Evolutionary conservation across 2,888 invertebrate species (phyloP), one percentile per base, ranked within the genome.

Genomic region (Psococerastis gibbosa): DNA sequence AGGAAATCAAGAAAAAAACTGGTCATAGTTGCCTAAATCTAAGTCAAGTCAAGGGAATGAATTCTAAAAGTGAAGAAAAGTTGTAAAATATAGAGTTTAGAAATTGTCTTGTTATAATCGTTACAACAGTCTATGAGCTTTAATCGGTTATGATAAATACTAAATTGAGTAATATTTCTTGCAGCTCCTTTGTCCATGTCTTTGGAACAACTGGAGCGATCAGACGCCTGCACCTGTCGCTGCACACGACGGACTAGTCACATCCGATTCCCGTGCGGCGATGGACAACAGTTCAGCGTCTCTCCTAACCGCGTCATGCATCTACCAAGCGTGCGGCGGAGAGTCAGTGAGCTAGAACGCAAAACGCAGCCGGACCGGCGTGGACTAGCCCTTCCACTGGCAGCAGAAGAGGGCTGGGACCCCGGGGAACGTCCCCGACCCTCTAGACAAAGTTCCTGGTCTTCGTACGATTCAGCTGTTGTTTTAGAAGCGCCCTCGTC

Each of bases 301-400:
- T 87, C 88, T 35, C 88, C 85, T 53, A 88, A 88, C 62, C 82
- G 85, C 67, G 84, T 87, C 54, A 75, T 87, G 49, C 77, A 85
- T 54, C 67, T 88, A 50, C 79, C 81, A 51, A 20, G 20, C 18
- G 78, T 80, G 44, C 75, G 75, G 52, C 75, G 76, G 52, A 71
- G 78, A 52, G 75, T 83, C 32, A 73, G 69, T 57, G 80, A 79
- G 57, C 68, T 83, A 51, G 82, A 84, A 62, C 65, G 66, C 51
- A 64, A 66, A 55, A 60, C 15, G 17, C 43, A n/a, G 43, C 48
- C 23, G n/a, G 57, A 56, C 42, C 48, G 55, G 9, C 54, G 52
- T 35, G 60, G 69, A 35, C 56, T 72, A 42, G 70, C 71, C 18
- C 55, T 72, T 45, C 70, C 70, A 54, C 57, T 73, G 34, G 66